Percentiles rank a stretch among this genome's conserved stretches.
Evolutionary conservation across 2,888 invertebrate species (phyloP).

Genomic region (Meghimatium bilineatum): DNA sequence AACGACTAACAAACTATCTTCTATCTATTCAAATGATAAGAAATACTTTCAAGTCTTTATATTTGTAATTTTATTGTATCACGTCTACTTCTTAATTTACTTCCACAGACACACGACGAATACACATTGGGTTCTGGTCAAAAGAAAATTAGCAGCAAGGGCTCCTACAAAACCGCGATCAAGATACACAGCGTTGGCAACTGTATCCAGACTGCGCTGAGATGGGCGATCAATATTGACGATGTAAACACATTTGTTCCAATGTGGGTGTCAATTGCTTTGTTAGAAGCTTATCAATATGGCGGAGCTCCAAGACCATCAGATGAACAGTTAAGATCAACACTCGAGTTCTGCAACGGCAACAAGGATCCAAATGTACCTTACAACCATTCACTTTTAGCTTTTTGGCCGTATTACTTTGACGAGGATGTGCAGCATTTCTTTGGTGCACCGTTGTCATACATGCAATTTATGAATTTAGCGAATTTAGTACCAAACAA

Average conservation of each 20-base stretch:
- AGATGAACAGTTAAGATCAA: neutral
- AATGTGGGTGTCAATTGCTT: neutral
- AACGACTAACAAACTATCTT: no score
- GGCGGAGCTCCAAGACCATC: neutral
- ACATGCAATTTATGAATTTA: neutral
- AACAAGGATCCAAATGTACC: neutral
- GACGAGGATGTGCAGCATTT: neutral
- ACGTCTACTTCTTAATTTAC: no score
- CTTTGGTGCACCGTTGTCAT: neutral
- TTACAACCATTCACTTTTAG: neutral
- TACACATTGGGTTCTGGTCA: no score
- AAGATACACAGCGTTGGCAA: neutral
- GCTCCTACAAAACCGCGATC: no score
- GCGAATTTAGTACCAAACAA: neutral
- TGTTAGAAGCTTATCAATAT: neutral
- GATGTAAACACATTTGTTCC: neutral
- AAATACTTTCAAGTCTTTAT: no score
- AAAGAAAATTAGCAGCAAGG: no score
- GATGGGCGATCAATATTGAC: neutral
- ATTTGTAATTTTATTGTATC: no score
- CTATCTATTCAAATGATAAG: no score
- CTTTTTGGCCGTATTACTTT: neutral
- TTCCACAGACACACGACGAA: no score
- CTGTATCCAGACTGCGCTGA: neutral
- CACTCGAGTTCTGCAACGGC: neutral